Evolutionary conservation across 2,113 vertebrate species (phyloP).

Genomic region (Gavia stellata): DNA sequence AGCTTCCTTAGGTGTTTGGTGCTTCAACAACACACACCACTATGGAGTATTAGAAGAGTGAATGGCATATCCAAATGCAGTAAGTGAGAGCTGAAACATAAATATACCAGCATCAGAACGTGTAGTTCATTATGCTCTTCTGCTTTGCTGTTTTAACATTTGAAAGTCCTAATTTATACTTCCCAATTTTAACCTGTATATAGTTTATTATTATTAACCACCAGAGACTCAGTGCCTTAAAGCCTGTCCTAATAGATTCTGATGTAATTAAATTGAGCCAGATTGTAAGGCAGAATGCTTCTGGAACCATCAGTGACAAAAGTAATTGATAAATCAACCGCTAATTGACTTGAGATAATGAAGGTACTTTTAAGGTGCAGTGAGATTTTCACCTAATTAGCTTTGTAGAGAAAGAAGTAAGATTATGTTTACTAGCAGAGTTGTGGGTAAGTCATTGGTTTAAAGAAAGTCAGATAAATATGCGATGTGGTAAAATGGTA

Average conservation of each 20-base stretch:
- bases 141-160: neutral
- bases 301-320: constrained; percentile 24
- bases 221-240: neutral
- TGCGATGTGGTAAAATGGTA: neutral
- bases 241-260: neutral
- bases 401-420: constrained; percentile 15
- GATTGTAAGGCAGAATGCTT: neutral
- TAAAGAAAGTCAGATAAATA: constrained; percentile 27
- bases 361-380: constrained; percentile 32
- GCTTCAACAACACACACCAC: neutral
- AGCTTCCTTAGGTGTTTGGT: neutral
- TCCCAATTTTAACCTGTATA: neutral
- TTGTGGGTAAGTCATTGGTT: neutral
- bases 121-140: neutral
- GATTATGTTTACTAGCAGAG: constrained; percentile 32
- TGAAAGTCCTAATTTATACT: neutral
- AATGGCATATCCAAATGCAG: neutral
- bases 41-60: neutral
- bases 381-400: constrained; percentile 48
- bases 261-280: constrained; percentile 42
- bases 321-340: constrained; percentile 67
- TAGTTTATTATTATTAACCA: constrained; percentile 20
- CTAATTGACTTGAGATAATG: constrained; percentile 62
- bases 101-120: neutral
- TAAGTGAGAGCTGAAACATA: neutral